Evolutionary conservation across 1,140 invertebrate species (phyloP), one percentile per base, ranked within the genome.

Genomic region (Leptopilina clavipes): DNA sequence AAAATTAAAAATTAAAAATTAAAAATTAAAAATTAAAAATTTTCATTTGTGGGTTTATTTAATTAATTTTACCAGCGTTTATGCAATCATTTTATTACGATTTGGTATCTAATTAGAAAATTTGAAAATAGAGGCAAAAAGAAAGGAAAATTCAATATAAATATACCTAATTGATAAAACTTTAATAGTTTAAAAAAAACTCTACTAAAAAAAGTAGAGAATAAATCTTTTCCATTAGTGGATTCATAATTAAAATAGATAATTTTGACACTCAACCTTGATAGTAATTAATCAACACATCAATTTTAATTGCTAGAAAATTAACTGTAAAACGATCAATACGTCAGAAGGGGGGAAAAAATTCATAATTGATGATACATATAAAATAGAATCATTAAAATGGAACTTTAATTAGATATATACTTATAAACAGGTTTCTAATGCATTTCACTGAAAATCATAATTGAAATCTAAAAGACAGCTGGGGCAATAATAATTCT

Each of bases 251-350:
- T 52, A 52, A 52, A 52, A 52, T 52, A n/a, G 48, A 52, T 17
- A 17, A n/a, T 52, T 52, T 52, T 52, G 48, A 52, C 48, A 52
- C 48, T 52, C 48, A 52, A 52, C 48, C 48, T 52, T 52, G 48
- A 52, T 52, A 52, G 48, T 17, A 52, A 52, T 52, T 52, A n/a
- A 52, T 52, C 48, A 52, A 52, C n/a, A 52, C 48, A 52, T 52
- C 48, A 52, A 17, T 52, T 52, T 52, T 52, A 52, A 52, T 52
- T 52, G n/a, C 48, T n/a, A 52, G 48, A 52, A 52, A 52, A 52
- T 52, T 52, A 52, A 52, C 48, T 52, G 14, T 52, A 52, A 52
- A 52, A 52, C 48, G 48, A 52, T 52, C 48, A 52, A 52, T 52
- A 52, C 14, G 48, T n/a, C 48, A 17, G 48, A 1, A n/a, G 14